phyloP scores from a whole-genome alignment of 1,140 invertebrate genomes.

The Drosophila tristis region DNA sequence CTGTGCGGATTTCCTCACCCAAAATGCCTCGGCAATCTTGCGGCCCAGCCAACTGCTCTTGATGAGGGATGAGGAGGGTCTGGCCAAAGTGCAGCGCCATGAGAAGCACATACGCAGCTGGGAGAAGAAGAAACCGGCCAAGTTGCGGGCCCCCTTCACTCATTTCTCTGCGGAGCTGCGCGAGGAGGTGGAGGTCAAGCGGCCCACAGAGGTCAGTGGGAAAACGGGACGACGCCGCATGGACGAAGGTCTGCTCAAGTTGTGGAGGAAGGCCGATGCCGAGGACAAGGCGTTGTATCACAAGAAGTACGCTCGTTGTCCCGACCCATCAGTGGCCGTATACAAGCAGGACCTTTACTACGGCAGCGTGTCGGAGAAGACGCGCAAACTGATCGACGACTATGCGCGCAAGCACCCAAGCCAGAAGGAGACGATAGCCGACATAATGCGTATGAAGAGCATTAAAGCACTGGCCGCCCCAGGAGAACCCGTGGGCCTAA shows the following conservation, averaged over 20 bases:
- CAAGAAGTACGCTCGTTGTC: constrained; percentile 85
- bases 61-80: constrained; percentile 85
- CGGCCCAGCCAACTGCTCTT: constrained; percentile 57
- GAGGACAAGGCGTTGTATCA: constrained; percentile 86
- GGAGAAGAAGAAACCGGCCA: constrained; percentile 86
- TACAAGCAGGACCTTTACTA: constrained; percentile 91
- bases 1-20: constrained; percentile 90
- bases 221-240: constrained; percentile 74
- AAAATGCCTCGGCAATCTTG: constrained; percentile 90
- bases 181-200: constrained; percentile 72
- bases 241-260: constrained; percentile 86
- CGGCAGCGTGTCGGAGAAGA: constrained; percentile 92
- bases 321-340: constrained; percentile 90
- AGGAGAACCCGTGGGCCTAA: constrained; percentile 97
- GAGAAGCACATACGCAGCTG: constrained; percentile 86
- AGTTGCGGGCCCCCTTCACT: constrained; percentile 65
- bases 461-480: constrained; percentile 92
- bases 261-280: constrained; percentile 87
- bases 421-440: constrained; percentile 85
- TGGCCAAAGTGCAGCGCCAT: constrained; percentile 86
- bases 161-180: constrained; percentile 79
- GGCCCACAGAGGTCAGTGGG: constrained; percentile 68
- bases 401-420: constrained; percentile 86
- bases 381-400: constrained; percentile 88
- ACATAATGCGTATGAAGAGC: constrained; percentile 91